Evolutionary conservation across 1,140 invertebrate species (phyloP).

Genomic region (Colletes latitarsis): DNA sequence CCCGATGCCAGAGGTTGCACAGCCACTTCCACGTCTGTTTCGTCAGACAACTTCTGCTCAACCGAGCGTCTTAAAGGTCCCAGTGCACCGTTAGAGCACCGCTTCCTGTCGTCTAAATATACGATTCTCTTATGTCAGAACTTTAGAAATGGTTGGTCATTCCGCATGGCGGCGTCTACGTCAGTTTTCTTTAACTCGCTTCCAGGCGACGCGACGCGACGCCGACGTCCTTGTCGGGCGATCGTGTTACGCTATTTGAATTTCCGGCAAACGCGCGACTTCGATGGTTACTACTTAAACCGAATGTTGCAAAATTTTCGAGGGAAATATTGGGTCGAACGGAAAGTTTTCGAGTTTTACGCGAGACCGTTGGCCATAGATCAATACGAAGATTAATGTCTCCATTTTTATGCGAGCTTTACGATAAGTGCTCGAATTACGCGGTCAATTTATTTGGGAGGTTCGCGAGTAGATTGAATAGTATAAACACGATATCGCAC

Average conservation of each 20-base stretch:
- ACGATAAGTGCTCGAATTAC: no score
- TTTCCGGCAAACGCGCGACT: constrained; percentile 22
- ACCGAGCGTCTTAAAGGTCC: constrained; percentile 11
- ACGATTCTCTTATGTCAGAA: constrained; percentile 40
- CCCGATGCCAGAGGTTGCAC: background rate
- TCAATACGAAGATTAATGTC: no score
- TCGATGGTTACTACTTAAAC: background rate
- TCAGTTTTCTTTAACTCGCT: constrained; percentile 66
- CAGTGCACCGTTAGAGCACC: background rate
- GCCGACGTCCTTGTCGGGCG: constrained; percentile 58
- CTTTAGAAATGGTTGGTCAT: constrained; percentile 27
- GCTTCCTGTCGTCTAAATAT: constrained; percentile 49
- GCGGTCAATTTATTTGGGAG: no score
- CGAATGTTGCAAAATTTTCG: background rate
- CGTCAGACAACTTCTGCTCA: constrained; percentile 20
- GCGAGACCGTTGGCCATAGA: no score
- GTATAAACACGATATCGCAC: no score
- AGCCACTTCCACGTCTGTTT: background rate
- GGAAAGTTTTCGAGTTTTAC: no score
- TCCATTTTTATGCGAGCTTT: no score
- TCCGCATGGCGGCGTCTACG: constrained; percentile 34
- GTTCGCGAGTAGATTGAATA: no score
- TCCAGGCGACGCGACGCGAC: constrained; percentile 35
- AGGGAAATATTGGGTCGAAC: background rate
- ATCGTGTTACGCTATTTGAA: constrained; percentile 58